A percentile compares a stretch with the other conserved stretches of the same genome.
phyloP scores from a whole-genome alignment of 2,888 invertebrate species.

The Agrochola circellaris region DNA sequence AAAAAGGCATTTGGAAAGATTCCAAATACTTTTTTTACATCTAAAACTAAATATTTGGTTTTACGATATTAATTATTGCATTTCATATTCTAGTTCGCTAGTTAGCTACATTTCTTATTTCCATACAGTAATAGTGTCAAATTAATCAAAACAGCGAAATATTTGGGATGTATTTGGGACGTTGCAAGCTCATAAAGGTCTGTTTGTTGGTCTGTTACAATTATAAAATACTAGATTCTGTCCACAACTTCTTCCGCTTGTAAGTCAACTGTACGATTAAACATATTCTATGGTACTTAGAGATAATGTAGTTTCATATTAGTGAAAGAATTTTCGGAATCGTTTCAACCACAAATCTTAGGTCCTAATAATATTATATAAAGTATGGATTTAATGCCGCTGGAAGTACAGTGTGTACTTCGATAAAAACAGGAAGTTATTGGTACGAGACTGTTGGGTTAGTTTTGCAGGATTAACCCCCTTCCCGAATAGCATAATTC shows the following conservation, averaged over 20 bases:
- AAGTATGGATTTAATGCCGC: not conserved
- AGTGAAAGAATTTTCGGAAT: not conserved
- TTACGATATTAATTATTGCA: no score
- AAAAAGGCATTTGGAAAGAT: no score
- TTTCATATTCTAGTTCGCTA: no score
- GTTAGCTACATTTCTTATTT: no score
- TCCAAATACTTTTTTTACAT: no score
- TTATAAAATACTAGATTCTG: not conserved
- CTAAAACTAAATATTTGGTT: no score
- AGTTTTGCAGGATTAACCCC: not conserved
- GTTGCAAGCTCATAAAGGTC: not conserved
- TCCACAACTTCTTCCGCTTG: not conserved
- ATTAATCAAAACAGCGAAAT: no score
- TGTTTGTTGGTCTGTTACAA: not conserved
- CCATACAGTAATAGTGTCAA: no score
- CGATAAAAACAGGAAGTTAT: not conserved
- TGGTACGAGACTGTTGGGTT: not conserved
- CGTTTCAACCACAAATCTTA: not conserved
- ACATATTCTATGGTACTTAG: not conserved
- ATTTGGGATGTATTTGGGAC: no score
- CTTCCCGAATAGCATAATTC: not conserved
- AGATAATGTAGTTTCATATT: not conserved
- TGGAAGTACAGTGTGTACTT: not conserved
- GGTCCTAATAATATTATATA: no score
- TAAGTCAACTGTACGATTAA: not conserved